Conservation (phyloP, 1,140 invertebrate genomes). For the Atta colombica region DNA sequence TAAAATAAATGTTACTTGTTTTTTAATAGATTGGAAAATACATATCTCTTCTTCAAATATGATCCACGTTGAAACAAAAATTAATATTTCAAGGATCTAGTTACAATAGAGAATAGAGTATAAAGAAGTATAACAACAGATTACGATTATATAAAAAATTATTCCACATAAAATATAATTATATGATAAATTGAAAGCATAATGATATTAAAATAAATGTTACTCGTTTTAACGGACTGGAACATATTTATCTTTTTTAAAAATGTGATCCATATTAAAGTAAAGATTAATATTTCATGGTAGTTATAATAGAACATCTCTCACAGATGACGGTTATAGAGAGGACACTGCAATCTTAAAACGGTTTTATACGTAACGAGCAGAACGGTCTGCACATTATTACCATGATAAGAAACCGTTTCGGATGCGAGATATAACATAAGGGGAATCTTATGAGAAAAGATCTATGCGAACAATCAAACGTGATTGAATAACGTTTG, state of each 20-base stretch:
- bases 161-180: not conserved
- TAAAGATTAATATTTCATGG: not conserved
- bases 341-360: not conserved
- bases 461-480: not conserved
- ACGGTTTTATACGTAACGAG: conserved; percentile 44
- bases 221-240: not conserved
- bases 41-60: not conserved
- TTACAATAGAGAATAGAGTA: conserved; percentile 8
- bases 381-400: conserved; percentile 52
- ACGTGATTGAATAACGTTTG: not conserved
- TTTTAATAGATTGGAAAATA: not conserved
- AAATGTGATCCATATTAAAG: not conserved
- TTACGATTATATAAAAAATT: not conserved
- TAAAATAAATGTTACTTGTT: not conserved
- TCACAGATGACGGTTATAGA: not conserved
- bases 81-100: not conserved
- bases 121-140: not conserved
- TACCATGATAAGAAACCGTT: conserved; percentile 46
- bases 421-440: conserved; percentile 22
- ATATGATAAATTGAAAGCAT: not conserved
- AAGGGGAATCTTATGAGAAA: not conserved
- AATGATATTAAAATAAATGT: not conserved
- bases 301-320: conserved; percentile 29
- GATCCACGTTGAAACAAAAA: not conserved
- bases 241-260: not conserved